Percentiles rank a stretch among this genome's conserved stretches.
These are phyloP conservation scores for Endomychus coccineus DNA, from an alignment of 2,888 invertebrate species.

Conservation along the genomic window DNA sequence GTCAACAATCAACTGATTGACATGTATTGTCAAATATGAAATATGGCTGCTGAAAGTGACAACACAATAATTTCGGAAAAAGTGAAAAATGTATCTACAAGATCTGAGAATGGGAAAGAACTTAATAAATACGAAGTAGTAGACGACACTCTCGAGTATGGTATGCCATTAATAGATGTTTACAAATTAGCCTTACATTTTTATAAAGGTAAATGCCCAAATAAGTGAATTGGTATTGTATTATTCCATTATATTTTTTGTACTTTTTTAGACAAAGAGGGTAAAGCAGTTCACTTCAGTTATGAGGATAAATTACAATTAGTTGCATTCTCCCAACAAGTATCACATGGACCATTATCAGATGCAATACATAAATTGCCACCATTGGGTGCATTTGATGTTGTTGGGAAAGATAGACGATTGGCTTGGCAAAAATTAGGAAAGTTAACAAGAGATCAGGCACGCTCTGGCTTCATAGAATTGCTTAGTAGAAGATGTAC, in stretches of 20 bases:
- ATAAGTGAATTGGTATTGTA: conserved; percentile 3
- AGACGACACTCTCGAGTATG: conserved; percentile 48
- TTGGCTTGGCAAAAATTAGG: conserved; percentile 92
- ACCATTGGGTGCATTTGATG: conserved; percentile 86
- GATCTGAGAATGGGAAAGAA: conserved; percentile 17
- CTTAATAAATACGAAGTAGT: conserved; percentile 15
- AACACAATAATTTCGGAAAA: conserved; percentile 35
- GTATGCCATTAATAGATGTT: conserved; percentile 66
- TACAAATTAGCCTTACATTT: conserved; percentile 85
- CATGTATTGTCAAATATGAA: conserved; percentile 15
- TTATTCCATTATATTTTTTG: conserved; percentile 8
- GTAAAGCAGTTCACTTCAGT: conserved; percentile 91
- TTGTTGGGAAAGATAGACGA: conserved; percentile 88
- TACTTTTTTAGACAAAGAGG: conserved; percentile 78
- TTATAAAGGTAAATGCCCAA: conserved; percentile 72
- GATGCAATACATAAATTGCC: conserved; percentile 58
- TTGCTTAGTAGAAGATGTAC: conserved; percentile 79
- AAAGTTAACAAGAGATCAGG: conserved; percentile 74
- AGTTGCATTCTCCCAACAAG: conserved; percentile 89
- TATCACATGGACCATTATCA: conserved; percentile 73
- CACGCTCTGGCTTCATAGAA: conserved; percentile 89
- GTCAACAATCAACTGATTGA: too few relatives aligned
- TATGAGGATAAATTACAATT: conserved; percentile 89
- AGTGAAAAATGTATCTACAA: conserved; percentile 31
- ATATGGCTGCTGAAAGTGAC: conserved; percentile 34